Percentiles rank a stretch among this genome's conserved stretches.
phyloP scores from a whole-genome alignment of 2,888 invertebrate species.

The Chrysopilus asiliformis region DNA sequence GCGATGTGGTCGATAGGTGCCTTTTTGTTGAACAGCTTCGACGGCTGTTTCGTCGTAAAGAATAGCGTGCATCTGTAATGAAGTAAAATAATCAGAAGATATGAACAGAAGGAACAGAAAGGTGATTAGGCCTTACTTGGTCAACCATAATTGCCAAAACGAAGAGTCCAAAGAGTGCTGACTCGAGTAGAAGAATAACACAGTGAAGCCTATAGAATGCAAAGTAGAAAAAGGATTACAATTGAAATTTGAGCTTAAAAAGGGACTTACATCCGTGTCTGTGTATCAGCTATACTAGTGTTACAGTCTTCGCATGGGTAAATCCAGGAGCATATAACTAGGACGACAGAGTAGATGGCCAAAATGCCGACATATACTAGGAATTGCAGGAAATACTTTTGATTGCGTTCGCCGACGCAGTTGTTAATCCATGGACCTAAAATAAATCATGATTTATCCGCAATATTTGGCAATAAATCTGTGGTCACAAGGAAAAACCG shows the following conservation, averaged over 20 bases:
- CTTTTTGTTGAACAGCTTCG: conserved; percentile 59
- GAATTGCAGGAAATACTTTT: conserved; percentile 85
- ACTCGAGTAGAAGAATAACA: conserved; percentile 66
- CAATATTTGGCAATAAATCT: too few relatives aligned
- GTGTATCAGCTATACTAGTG: conserved; percentile 49
- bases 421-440: conserved; percentile 90
- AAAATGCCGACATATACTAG: conserved; percentile 61
- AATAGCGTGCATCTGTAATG: conserved; percentile 71
- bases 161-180: conserved; percentile 75
- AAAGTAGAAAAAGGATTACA: background rate
- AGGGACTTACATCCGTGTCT: conserved; percentile 56
- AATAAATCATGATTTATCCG: too few relatives aligned
- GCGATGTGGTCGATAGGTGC: conserved; percentile 49
- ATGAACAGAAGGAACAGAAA: too few relatives aligned
- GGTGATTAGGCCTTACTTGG: too few relatives aligned
- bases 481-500: too few relatives aligned
- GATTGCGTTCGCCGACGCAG: conserved; percentile 83
- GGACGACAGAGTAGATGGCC: conserved; percentile 50
- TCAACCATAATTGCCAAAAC: conserved; percentile 76
- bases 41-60: conserved; percentile 73
- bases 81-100: too few relatives aligned
- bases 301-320: conserved; percentile 53
- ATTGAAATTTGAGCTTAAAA: conserved; percentile 9
- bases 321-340: conserved; percentile 61
- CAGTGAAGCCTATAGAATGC: conserved; percentile 74